Conservation (phyloP, 2,113 vertebrate species). For the Hystrix cristata region DNA sequence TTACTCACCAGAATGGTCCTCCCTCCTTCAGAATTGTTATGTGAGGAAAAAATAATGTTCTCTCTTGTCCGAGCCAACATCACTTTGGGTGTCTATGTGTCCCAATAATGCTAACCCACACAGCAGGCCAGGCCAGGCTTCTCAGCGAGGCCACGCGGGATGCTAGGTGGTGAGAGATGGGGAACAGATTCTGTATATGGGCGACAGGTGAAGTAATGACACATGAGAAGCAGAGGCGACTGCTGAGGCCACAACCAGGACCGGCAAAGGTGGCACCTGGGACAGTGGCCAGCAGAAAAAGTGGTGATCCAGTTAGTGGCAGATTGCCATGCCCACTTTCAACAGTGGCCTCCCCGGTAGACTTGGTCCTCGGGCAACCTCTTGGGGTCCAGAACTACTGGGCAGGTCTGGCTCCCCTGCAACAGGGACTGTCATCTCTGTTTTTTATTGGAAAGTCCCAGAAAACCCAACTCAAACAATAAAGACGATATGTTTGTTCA, state of each 20-base stretch:
- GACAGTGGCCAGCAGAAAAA: neutral
- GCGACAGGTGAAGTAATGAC: neutral
- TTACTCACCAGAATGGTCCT: neutral
- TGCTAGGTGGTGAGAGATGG: neutral
- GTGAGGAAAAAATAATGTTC: neutral
- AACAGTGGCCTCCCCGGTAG: neutral
- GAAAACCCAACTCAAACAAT: slow-evolving; percentile 19
- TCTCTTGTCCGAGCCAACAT: neutral
- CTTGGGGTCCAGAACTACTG: neutral
- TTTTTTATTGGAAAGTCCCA: neutral
- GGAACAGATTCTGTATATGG: neutral
- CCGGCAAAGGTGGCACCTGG: neutral
- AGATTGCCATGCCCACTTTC: neutral
- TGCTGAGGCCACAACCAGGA: neutral
- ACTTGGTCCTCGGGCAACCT: neutral
- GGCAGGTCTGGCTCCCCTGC: neutral
- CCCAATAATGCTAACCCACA: neutral
- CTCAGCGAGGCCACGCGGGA: neutral
- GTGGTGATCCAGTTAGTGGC: neutral
- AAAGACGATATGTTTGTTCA: neutral
- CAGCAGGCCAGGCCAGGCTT: neutral
- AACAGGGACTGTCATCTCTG: neutral
- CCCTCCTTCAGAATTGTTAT: neutral
- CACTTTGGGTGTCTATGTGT: neutral
- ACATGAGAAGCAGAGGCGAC: neutral